Evolutionary conservation across 2,888 invertebrate genomes (phyloP).

Genomic region (Amphimallon solstitiale): DNA sequence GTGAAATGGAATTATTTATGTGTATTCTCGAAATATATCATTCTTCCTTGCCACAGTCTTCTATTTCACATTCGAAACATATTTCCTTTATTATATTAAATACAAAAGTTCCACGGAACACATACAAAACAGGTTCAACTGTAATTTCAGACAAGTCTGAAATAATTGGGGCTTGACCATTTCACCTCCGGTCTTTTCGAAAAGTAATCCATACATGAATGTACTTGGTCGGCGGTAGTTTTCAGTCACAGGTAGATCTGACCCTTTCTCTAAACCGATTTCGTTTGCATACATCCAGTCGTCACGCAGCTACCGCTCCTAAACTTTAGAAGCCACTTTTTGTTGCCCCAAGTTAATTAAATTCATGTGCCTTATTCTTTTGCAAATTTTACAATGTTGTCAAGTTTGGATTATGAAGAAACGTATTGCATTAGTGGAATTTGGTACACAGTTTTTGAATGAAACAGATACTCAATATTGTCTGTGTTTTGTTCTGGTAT

Average conservation of each 20-base stretch:
- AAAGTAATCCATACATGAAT: constrained; percentile 31
- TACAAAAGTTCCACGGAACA: background rate
- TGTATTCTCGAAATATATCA: constrained; percentile 6
- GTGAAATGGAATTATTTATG: constrained; percentile 15
- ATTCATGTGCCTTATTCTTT: constrained; percentile 11
- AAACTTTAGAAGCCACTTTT: constrained; percentile 13
- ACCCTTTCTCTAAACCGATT: constrained; percentile 30
- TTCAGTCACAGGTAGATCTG: constrained; percentile 31
- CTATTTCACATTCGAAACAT: constrained; percentile 21
- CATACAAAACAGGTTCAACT: constrained; percentile 15
- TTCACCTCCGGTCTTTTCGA: constrained; percentile 30
- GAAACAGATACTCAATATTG: too few relatives aligned
- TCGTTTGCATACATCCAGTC: constrained; percentile 15
- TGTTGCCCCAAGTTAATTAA: constrained; percentile 19
- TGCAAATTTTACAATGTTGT: constrained; percentile 3
- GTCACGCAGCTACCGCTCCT: constrained; percentile 15
- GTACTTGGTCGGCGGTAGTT: constrained; percentile 15
- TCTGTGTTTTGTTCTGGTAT: too few relatives aligned
- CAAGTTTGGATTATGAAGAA: background rate
- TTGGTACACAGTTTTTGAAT: too few relatives aligned
- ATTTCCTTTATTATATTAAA: constrained; percentile 16
- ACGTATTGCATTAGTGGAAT: background rate
- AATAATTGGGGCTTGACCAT: constrained; percentile 33
- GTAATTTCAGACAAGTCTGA: constrained; percentile 29
- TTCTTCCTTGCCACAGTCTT: background rate